Evolutionary conservation across 2,888 invertebrate species (phyloP).

Genomic region (Rhamnusium bicolor): DNA sequence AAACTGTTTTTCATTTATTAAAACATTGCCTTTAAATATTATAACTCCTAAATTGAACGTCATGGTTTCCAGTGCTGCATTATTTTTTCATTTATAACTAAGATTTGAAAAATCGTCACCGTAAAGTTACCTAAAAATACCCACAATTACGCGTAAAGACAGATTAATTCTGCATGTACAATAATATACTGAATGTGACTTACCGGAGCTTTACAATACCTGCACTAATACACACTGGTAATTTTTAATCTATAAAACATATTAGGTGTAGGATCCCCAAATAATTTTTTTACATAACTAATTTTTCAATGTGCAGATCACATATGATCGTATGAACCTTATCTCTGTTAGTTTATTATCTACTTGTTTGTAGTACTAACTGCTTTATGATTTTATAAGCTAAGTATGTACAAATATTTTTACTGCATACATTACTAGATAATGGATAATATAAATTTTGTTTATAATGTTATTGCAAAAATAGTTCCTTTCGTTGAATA

Average conservation of each 20-base stretch:
- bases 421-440: neutral
- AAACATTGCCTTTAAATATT: too few species aligned
- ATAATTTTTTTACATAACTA: neutral
- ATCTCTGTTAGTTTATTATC: conserved; percentile 6
- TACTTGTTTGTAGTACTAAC: neutral
- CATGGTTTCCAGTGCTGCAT: too few species aligned
- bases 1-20: too few species aligned
- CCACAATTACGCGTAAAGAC: too few species aligned
- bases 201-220: neutral
- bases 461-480: neutral
- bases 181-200: neutral
- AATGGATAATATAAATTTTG: too few species aligned
- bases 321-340: conserved; percentile 12
- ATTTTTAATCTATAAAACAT: neutral
- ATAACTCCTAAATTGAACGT: too few species aligned
- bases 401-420: neutral
- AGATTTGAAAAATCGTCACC: too few species aligned
- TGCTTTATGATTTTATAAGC: neutral
- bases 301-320: neutral
- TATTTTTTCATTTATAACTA: too few species aligned
- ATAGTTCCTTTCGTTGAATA: neutral
- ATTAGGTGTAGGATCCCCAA: neutral
- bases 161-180: too few species aligned
- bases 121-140: too few species aligned
- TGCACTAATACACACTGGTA: neutral